These are phyloP conservation scores for Holacanthus passer DNA, from an alignment of 2,113 vertebrate species.

Conservation along the genomic window DNA sequence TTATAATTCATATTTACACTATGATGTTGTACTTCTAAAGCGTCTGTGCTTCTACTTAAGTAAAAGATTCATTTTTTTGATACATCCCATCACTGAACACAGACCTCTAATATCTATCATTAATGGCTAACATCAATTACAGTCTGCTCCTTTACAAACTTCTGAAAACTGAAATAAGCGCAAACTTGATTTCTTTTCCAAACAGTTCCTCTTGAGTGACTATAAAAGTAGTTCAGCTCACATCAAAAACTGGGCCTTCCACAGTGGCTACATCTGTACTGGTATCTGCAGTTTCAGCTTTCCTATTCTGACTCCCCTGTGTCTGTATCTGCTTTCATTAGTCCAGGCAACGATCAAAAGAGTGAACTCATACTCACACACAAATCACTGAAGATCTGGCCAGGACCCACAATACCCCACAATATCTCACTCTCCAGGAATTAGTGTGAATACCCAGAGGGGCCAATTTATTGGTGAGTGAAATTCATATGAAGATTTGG, in stretches of 20 bases:
- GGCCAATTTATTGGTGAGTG: constrained; percentile 83
- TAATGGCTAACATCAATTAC: constrained; percentile 7
- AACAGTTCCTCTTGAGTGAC: not conserved
- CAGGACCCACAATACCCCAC: constrained; percentile 58
- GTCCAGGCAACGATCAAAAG: constrained; percentile 75
- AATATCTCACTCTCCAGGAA: constrained; percentile 72
- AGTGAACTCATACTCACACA: constrained; percentile 64
- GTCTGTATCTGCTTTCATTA: constrained; percentile 74
- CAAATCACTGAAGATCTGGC: constrained; percentile 65
- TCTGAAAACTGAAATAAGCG: constrained; percentile 23
- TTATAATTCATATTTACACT: not conserved
- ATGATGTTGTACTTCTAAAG: not conserved
- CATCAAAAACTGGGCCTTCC: constrained; percentile 37
- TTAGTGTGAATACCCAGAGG: constrained; percentile 81
- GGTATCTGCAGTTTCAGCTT: constrained; percentile 46
- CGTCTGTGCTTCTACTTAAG: not conserved
- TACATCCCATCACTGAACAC: not conserved
- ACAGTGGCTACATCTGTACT: constrained; percentile 13
- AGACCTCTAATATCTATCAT: not conserved
- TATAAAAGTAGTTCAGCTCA: constrained; percentile 13
- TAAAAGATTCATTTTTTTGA: not conserved
- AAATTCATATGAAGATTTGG: constrained; percentile 80
- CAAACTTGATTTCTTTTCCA: constrained; percentile 30
- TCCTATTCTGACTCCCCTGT: constrained; percentile 54
- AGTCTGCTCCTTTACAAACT: not conserved